Evolutionary conservation across 2,113 vertebrate species (phyloP), one percentile per base, ranked within the genome.

Genomic region (Uria lomvia): DNA sequence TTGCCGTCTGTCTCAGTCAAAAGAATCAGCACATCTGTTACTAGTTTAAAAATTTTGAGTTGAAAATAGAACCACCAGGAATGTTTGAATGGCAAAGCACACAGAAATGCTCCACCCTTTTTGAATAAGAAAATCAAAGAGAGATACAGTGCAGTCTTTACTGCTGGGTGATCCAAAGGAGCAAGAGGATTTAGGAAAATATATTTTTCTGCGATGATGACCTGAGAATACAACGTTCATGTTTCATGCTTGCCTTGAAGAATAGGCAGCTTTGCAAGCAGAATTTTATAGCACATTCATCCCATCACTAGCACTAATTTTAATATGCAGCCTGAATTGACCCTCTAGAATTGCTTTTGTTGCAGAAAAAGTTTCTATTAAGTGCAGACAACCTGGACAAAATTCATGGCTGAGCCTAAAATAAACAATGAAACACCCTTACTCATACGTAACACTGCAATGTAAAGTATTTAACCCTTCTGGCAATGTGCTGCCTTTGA

Each of bases 51-150:
- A 96, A 95, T 89, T 86, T 86, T 65, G 53, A 49, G 82, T 91
- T 88, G 94, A 94, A 98, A 97, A 98, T 95, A 98, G 97, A 97
- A 98, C 59, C 70, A 67, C 29, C 40, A 96, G 94, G 96, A 98
- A 97, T 97, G 96, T 94, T 95, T 97, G 92, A 96, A 94, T 91
- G 95, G 92, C 83, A 97, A 97, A 93, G 84, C 75, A 94, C 5
- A 27, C 45, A 94, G 60, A 85, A 92, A 90, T 53, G n/a, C 67
- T 86, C 95, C 95, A 92, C 92, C 89, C 96, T 94, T 95, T 94
- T 66, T 93, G 94, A 96, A 97, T 88, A 91, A 86, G 95, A 94
- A 95, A 96, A 92, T 93, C 85, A 94, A 97, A 96, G 76, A 90
- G 96, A 42, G 19, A 90, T 84, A 96, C 27, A 53, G 59, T 66